phyloP scores from a whole-genome alignment of 2,888 invertebrate genomes.

The Parochlus steinenii region DNA sequence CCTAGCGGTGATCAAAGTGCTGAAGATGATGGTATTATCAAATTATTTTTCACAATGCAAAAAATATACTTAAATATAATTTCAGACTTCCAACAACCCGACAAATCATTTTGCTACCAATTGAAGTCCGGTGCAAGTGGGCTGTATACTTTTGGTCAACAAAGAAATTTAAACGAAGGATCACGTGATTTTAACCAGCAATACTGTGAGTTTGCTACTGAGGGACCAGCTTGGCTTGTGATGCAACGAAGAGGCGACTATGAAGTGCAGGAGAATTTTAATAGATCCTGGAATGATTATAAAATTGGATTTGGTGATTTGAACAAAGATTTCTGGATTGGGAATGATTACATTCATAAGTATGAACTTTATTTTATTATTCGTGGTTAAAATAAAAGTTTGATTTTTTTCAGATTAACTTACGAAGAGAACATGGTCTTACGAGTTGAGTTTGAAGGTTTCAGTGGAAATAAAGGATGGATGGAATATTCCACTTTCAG shows the following conservation, averaged over 20 bases:
- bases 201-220: slow-evolving; percentile 32
- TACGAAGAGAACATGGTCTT: slow-evolving; percentile 28
- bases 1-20: not conserved
- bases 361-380: slow-evolving; percentile 2
- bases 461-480: slow-evolving; percentile 31
- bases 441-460: slow-evolving; percentile 35
- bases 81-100: slow-evolving; percentile 21
- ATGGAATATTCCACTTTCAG: slow-evolving; percentile 33
- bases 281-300: slow-evolving; percentile 37
- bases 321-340: slow-evolving; percentile 39
- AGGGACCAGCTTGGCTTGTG: slow-evolving; percentile 38
- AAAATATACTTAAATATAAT: not conserved
- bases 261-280: slow-evolving; percentile 32
- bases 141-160: slow-evolving; percentile 24
- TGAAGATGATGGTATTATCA: not conserved
- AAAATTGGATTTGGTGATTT: slow-evolving; percentile 39
- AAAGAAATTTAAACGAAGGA: slow-evolving; percentile 15
- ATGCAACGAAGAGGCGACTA: slow-evolving; percentile 32
- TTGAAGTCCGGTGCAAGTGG: slow-evolving; percentile 27
- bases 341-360: slow-evolving; percentile 36
- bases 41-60: no score
- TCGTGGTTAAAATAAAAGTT: slow-evolving; percentile 1
- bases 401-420: slow-evolving; percentile 22
- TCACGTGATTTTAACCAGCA: slow-evolving; percentile 30
- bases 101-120: slow-evolving; percentile 29